These are phyloP conservation scores for Drosophila sordidula DNA, from an alignment of 2,888 invertebrate genomes.

Conservation along the genomic window DNA sequence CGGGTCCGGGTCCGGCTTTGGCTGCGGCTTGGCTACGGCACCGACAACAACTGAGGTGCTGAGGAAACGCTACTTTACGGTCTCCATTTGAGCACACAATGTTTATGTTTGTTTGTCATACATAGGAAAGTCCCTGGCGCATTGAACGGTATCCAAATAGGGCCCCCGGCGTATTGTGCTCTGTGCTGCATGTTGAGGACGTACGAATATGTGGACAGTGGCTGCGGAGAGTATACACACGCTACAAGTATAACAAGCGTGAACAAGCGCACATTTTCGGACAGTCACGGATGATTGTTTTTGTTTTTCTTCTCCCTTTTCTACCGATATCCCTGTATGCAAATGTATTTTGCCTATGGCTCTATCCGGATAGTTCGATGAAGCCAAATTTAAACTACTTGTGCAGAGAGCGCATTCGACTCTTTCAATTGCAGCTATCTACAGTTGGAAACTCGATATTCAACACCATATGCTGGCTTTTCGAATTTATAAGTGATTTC, in stretches of 20 bases:
- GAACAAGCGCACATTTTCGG: slow-evolving; percentile 55
- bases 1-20: background rate
- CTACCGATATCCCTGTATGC: slow-evolving; percentile 47
- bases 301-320: slow-evolving; percentile 13
- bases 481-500: background rate
- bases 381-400: slow-evolving; percentile 38
- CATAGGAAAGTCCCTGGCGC: slow-evolving; percentile 69
- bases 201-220: slow-evolving; percentile 20
- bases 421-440: slow-evolving; percentile 13
- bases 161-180: slow-evolving; percentile 66
- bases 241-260: slow-evolving; percentile 42
- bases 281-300: slow-evolving; percentile 36
- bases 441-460: background rate
- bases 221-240: slow-evolving; percentile 2
- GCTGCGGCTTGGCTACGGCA: background rate
- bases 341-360: slow-evolving; percentile 51
- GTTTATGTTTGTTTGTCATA: slow-evolving; percentile 79
- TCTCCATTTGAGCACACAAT: slow-evolving; percentile 65
- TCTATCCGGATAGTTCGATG: slow-evolving; percentile 21
- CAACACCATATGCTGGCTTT: slow-evolving; percentile 1
- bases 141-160: slow-evolving; percentile 77
- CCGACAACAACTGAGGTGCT: slow-evolving; percentile 14
- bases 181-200: slow-evolving; percentile 17
- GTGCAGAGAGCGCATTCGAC: background rate
- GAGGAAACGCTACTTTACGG: slow-evolving; percentile 62